Evolutionary conservation across 2,888 invertebrate genomes (phyloP).

Genomic region (Xestia xanthographa): DNA sequence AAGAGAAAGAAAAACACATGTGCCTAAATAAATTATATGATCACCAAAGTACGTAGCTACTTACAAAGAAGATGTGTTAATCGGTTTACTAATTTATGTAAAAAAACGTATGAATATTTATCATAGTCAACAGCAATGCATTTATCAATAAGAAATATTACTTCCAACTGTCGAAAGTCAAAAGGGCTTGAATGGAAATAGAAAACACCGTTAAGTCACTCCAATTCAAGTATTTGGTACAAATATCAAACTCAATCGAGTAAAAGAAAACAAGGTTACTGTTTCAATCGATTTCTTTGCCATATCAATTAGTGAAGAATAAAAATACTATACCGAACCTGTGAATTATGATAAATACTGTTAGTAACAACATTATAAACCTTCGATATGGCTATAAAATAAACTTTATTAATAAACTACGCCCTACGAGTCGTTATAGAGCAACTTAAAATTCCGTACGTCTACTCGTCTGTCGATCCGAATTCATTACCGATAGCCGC

Average conservation of each 20-base stretch:
- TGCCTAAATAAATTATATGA: constrained; percentile 14
- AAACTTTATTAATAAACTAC: constrained; percentile 70
- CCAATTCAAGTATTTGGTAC: constrained; percentile 32
- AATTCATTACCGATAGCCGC: constrained; percentile 75
- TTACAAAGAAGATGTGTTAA: constrained; percentile 33
- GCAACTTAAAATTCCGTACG: constrained; percentile 76
- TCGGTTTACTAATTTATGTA: constrained; percentile 46
- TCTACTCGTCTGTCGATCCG: constrained; percentile 66
- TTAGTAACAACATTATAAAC: constrained; percentile 68
- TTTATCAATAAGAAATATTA: constrained; percentile 54
- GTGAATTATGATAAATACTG: constrained; percentile 71
- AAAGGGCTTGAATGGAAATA: constrained; percentile 44
- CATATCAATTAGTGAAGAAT: constrained; percentile 61
- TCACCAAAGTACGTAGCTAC: constrained; percentile 1
- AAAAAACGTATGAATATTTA: constrained; percentile 48
- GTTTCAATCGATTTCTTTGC: constrained; percentile 54
- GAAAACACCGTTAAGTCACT: constrained; percentile 45
- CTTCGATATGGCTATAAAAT: constrained; percentile 68
- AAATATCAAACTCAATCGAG: constrained; percentile 30
- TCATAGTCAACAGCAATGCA: constrained; percentile 37
- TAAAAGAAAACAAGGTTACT: constrained; percentile 54
- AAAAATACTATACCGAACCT: constrained; percentile 45
- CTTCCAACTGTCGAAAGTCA: constrained; percentile 22
- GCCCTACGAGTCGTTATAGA: constrained; percentile 71
- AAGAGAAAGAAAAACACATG: background rate